phyloP scores from a whole-genome alignment of 1,140 invertebrate genomes.

The Drosophila sp. region DNA sequence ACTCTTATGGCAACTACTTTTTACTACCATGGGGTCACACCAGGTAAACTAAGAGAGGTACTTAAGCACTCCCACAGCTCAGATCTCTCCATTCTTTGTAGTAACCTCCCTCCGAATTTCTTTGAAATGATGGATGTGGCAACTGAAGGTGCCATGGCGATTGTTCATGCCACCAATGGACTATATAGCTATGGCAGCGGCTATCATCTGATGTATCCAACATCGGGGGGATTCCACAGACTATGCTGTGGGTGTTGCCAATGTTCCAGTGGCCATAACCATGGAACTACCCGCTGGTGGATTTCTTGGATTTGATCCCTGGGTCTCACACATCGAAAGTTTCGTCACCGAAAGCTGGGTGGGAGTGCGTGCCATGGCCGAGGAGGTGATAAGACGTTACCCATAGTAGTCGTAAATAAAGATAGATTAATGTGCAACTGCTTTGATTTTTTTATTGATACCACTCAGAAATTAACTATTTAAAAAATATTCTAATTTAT shows the following conservation, averaged over 20 bases:
- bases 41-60: constrained; percentile 37
- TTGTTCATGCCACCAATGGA: constrained; percentile 85
- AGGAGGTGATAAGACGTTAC: constrained; percentile 63
- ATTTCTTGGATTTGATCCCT: constrained; percentile 87
- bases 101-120: constrained; percentile 66
- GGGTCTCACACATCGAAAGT: constrained; percentile 87
- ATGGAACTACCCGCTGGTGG: constrained; percentile 89
- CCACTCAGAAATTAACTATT: background rate
- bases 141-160: constrained; percentile 83
- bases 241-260: constrained; percentile 87
- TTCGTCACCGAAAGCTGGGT: constrained; percentile 90
- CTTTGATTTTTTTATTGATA: constrained; percentile 41
- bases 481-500: constrained; percentile 25
- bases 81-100: constrained; percentile 1
- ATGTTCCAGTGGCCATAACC: constrained; percentile 88
- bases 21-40: constrained; percentile 91
- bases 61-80: background rate
- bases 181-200: constrained; percentile 87
- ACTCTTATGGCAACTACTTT: constrained; percentile 89
- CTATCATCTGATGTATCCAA: constrained; percentile 86
- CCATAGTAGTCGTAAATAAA: constrained; percentile 57
- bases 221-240: constrained; percentile 87
- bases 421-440: constrained; percentile 32
- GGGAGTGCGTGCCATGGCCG: constrained; percentile 86
- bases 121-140: constrained; percentile 84